phyloP scores from a whole-genome alignment of 1,140 invertebrate genomes.

The Ips nitidus region DNA sequence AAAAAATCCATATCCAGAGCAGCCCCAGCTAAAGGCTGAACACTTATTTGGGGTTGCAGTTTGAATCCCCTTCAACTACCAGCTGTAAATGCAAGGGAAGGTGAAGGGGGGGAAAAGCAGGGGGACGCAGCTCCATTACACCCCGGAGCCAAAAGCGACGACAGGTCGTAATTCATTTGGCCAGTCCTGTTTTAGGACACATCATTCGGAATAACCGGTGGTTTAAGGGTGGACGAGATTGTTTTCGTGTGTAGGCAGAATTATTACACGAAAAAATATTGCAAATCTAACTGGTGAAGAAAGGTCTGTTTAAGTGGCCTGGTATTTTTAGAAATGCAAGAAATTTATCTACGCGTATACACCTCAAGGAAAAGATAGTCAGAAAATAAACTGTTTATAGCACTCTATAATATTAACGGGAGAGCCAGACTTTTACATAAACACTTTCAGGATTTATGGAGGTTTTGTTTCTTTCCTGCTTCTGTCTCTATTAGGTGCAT shows the following conservation, averaged over 20 bases:
- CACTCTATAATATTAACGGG: conserved; percentile 6
- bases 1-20: conserved; percentile 13
- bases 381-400: conserved; percentile 3
- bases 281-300: no score
- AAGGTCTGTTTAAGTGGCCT: no score
- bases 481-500: conserved; percentile 1
- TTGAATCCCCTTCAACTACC: conserved; percentile 5
- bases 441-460: conserved; percentile 1
- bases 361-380: neutral
- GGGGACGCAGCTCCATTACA: conserved; percentile 15
- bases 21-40: neutral
- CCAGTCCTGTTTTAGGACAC: conserved; percentile 19
- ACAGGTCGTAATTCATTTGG: conserved; percentile 18
- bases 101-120: neutral
- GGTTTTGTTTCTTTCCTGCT: conserved; percentile 1
- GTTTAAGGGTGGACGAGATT: neutral
- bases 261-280: no score
- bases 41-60: conserved; percentile 14
- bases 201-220: neutral
- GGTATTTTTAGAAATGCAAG: neutral
- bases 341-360: neutral
- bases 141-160: conserved; percentile 15
- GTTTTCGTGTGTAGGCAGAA: neutral
- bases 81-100: conserved; percentile 4
- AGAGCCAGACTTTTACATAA: conserved; percentile 6